These are phyloP conservation scores for Anorthoa munda DNA, from an alignment of 2,888 invertebrate genomes.

Conservation along the genomic window DNA sequence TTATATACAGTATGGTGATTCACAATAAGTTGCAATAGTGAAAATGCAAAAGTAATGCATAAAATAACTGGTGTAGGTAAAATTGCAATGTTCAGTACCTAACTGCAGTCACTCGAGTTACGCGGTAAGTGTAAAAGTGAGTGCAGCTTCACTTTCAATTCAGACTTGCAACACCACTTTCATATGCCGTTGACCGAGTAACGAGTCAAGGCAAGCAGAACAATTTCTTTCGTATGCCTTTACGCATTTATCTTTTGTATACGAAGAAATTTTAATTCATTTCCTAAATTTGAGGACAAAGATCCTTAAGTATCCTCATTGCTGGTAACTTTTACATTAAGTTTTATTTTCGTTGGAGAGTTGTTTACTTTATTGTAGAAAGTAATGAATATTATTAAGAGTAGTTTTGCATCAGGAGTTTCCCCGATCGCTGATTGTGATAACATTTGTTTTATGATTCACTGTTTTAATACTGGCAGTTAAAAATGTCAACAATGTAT, in stretches of 20 bases:
- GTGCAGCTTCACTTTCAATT: constrained; percentile 46
- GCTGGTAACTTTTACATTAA: not conserved
- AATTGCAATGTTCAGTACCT: not conserved
- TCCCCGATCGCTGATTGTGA: not conserved
- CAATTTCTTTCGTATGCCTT: constrained; percentile 47
- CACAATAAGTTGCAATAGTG: too few relatives aligned
- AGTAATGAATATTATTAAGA: not conserved
- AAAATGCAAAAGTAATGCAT: too few relatives aligned
- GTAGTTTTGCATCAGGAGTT: not conserved
- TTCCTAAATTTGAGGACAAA: constrained; percentile 18
- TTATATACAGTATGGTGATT: too few relatives aligned
- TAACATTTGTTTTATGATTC: not conserved
- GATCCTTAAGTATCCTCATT: not conserved
- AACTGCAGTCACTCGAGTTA: constrained; percentile 35
- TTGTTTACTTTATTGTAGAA: not conserved
- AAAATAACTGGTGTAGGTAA: not conserved
- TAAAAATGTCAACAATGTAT: too few relatives aligned
- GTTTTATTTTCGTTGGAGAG: not conserved
- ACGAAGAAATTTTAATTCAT: constrained; percentile 26
- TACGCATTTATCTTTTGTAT: constrained; percentile 4
- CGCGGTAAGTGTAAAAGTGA: constrained; percentile 31
- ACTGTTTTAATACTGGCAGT: too few relatives aligned
- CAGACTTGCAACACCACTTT: constrained; percentile 45
- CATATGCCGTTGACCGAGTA: constrained; percentile 47
- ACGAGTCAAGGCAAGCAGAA: constrained; percentile 42